These are phyloP conservation scores for Ptychoptera albimana DNA, from an alignment of 2,888 invertebrate genomes.

Conservation along the genomic window DNA sequence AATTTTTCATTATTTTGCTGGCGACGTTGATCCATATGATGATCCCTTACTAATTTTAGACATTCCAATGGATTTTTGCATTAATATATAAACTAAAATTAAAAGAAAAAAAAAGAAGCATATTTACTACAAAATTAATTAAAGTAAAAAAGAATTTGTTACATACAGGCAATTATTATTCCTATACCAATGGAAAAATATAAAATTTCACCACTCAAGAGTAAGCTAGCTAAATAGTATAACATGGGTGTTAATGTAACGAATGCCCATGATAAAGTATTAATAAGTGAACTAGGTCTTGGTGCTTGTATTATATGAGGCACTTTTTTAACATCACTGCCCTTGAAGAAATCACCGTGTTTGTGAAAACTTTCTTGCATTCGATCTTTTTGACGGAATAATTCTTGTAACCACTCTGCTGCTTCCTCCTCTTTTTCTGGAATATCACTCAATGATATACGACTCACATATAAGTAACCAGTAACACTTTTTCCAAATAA, in stretches of 20 bases:
- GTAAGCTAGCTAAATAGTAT: constrained; percentile 47
- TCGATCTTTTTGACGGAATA: constrained; percentile 65
- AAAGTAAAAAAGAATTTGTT: constrained; percentile 12
- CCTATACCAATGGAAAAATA: constrained; percentile 52
- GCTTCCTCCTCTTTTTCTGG: constrained; percentile 56
- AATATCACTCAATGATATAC: constrained; percentile 66
- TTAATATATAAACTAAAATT: constrained; percentile 56
- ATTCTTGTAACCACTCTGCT: constrained; percentile 64
- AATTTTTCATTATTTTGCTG: background rate
- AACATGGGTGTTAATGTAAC: constrained; percentile 52
- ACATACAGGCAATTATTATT: constrained; percentile 65
- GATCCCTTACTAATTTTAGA: constrained; percentile 74
- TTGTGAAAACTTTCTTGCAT: constrained; percentile 28
- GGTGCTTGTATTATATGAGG: constrained; percentile 40
- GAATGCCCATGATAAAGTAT: constrained; percentile 53
- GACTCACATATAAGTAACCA: constrained; percentile 60
- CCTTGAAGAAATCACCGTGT: constrained; percentile 58
- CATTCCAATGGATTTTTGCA: constrained; percentile 67
- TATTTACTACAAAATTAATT: constrained; percentile 1
- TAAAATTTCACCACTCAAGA: constrained; percentile 55
- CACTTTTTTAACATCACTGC: constrained; percentile 51
- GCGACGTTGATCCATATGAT: constrained; percentile 45
- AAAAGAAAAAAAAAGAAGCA: constrained; percentile 16
- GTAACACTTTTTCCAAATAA: constrained; percentile 54
- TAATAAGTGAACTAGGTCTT: constrained; percentile 50